Conservation (phyloP, 2,113 vertebrate genomes). For the Ceyx melanurus region DNA sequence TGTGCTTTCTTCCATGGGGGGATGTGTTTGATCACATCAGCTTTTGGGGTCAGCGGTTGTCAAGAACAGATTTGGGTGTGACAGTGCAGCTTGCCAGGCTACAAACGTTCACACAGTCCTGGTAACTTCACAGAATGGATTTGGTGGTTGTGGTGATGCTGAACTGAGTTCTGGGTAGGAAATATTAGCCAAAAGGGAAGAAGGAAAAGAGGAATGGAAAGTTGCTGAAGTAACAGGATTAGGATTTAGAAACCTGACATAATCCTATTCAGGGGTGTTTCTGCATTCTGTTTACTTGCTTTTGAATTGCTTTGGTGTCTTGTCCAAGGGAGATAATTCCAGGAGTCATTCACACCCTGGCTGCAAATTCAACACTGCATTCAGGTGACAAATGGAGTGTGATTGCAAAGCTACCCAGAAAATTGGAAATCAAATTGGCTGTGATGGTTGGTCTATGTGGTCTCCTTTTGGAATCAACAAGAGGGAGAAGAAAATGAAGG, state of each 20-base stretch:
- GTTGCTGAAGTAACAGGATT: slow-evolving; percentile 13
- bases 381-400: slow-evolving; percentile 31
- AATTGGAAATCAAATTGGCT: slow-evolving; percentile 37
- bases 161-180: background rate
- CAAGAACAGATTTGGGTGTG: slow-evolving; percentile 6
- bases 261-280: slow-evolving; percentile 18
- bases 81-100: background rate
- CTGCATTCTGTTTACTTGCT: slow-evolving; percentile 44
- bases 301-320: slow-evolving; percentile 35
- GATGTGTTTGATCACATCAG: slow-evolving; percentile 47
- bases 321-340: slow-evolving; percentile 48
- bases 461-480: slow-evolving; percentile 29
- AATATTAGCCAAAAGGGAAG: slow-evolving; percentile 17
- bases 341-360: slow-evolving; percentile 7
- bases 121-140: background rate
- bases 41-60: slow-evolving; percentile 42
- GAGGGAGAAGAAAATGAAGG: background rate
- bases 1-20: slow-evolving; percentile 21
- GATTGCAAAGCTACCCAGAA: slow-evolving; percentile 33
- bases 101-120: background rate
- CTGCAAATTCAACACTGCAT: background rate
- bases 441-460: slow-evolving; percentile 8
- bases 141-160: background rate
- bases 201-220: background rate
- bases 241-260: slow-evolving; percentile 13